Conservation (phyloP, 2,888 invertebrate genomes). For the Acanthosepion pharaonis region DNA sequence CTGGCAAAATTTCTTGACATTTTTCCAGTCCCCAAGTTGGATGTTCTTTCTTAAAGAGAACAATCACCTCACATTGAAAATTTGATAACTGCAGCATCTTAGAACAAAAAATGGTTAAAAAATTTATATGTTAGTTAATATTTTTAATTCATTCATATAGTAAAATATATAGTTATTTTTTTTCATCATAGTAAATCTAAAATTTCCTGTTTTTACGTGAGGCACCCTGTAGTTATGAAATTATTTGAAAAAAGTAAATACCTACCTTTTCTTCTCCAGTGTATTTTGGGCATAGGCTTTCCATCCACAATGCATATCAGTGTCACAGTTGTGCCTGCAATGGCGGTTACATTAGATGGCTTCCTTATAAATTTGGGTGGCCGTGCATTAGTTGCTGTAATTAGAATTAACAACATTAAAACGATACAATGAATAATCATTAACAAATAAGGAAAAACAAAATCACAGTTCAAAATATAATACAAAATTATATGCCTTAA, state of each 20-base stretch:
- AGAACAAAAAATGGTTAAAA: no score
- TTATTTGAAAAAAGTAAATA: background rate
- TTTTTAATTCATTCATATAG: no score
- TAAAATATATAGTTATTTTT: no score
- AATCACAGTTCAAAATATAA: background rate
- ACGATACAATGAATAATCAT: background rate
- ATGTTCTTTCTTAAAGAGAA: no score
- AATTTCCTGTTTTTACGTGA: no score
- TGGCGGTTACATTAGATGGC: constrained; percentile 73
- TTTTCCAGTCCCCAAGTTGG: no score
- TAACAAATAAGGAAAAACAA: background rate
- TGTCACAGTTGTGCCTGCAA: constrained; percentile 76
- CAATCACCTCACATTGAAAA: no score
- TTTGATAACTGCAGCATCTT: no score
- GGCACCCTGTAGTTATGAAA: background rate
- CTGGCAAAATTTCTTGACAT: no score
- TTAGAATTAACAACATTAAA: background rate
- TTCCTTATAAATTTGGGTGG: constrained; percentile 66
- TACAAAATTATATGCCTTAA: background rate
- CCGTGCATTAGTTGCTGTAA: constrained; percentile 39
- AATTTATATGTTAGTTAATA: no score
- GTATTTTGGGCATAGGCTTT: constrained; percentile 79
- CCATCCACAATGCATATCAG: constrained; percentile 81
- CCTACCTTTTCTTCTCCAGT: constrained; percentile 72
- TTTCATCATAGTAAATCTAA: no score